Evolutionary conservation across 2,888 invertebrate species (phyloP), one percentile per base, ranked within the genome.

Genomic region (Pachycephus smyrnensis): DNA sequence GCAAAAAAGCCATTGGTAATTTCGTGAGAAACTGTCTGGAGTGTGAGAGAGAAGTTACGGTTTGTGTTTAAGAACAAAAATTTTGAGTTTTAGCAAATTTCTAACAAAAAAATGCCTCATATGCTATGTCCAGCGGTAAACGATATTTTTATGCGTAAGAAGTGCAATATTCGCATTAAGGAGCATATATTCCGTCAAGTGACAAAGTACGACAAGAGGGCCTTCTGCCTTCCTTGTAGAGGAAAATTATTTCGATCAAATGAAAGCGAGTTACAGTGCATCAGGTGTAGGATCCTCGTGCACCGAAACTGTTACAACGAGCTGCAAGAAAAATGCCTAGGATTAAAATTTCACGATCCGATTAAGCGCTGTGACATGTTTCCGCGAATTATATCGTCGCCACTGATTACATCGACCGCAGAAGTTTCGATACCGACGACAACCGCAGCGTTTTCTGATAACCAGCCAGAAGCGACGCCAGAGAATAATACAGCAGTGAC

Each of bases 1-100:
- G 93, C 94, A 81, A 92, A 93, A 82, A 92, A 93, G 78, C 90
- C 92, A 23, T 95, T 95, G 88, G 91, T 88, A 79, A 88, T 85
- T 80, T 89, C 88, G 23, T 55, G 9, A 55, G 40, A 55, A 55
- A 23, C 40, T 23, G 23, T 55, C 40, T 23, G 15, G n/a, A 71
- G 31, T 23, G 9, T 6, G 2, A 55, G 40, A 55, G 6, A 15
- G 23, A 23, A 55, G 15, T 55, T 23, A 9, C 6, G 40, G 2
- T 55, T 55, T 1, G 9, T 55, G 6, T 55, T 23, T 55, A 9
- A 55, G 23, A 55, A 55, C 9, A 2, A 55, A 55, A 55, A 55
- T 23, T 55, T 55, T 2, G 6, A 15, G 40, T 55, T 55, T 55
- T 55, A 55, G 23, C 9, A 55, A 9, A 55, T 40, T 55, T 15